These are phyloP conservation scores for Pogoniulus pusillus DNA, from an alignment of 2,797 vertebrate species.

Conservation along the genomic window DNA sequence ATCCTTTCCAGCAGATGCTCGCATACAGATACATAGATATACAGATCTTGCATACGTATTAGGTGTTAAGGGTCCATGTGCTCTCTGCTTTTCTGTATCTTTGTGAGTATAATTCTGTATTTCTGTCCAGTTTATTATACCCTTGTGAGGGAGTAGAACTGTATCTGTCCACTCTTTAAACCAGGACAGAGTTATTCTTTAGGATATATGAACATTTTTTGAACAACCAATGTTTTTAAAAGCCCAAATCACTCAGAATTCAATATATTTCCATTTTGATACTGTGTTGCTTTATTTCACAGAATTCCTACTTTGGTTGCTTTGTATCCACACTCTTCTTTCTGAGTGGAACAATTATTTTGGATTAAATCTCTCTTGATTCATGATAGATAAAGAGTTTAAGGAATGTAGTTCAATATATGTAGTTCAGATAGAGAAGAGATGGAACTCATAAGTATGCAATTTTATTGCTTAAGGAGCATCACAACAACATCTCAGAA, in stretches of 20 bases:
- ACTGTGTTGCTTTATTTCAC: neutral
- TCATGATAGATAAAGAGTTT: neutral
- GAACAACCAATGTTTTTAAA: neutral
- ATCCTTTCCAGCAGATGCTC: too few relatives aligned
- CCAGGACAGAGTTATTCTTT: neutral
- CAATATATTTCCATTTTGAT: neutral
- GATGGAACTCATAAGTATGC: neutral
- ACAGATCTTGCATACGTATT: too few relatives aligned
- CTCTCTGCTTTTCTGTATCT: too few relatives aligned
- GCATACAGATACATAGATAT: too few relatives aligned
- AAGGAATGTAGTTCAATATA: neutral
- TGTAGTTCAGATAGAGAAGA: neutral
- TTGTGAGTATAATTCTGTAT: too few relatives aligned
- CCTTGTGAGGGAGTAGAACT: too few relatives aligned
- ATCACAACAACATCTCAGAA: neutral
- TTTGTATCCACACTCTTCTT: neutral
- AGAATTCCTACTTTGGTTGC: neutral
- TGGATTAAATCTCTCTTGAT: neutral
- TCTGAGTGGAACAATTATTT: neutral
- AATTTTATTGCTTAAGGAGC: neutral
- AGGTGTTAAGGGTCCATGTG: too few relatives aligned
- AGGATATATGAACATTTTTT: neutral
- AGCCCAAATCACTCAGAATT: neutral
- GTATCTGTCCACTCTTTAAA: too few relatives aligned
- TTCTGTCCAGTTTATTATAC: too few relatives aligned